phyloP scores from a whole-genome alignment of 2,797 vertebrate genomes.

The Macrochelys suwanniensis region DNA sequence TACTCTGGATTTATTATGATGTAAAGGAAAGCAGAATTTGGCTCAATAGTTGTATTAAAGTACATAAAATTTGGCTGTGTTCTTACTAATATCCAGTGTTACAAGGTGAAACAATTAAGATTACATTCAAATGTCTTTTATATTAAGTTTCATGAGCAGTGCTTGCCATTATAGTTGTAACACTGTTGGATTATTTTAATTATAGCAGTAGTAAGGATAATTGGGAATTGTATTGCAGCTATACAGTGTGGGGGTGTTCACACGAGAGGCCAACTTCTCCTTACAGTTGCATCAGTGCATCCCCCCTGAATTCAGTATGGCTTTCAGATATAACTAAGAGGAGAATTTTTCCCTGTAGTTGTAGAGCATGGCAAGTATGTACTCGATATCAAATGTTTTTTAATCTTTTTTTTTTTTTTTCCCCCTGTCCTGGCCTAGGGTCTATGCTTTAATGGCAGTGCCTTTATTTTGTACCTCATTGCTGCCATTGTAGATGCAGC shows the following conservation, averaged over 20 bases:
- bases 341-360: neutral
- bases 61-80: neutral
- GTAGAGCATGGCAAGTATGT: neutral
- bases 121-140: neutral
- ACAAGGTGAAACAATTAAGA: neutral
- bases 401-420: neutral
- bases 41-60: neutral
- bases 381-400: neutral
- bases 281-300: neutral
- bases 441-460: slow-evolving; percentile 88
- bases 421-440: slow-evolving; percentile 78
- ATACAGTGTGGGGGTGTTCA: neutral
- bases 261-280: neutral
- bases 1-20: neutral
- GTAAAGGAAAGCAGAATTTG: neutral
- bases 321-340: neutral
- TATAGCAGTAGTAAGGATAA: slow-evolving; percentile 5
- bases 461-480: slow-evolving; percentile 88
- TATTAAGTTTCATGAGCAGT: neutral
- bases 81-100: slow-evolving; percentile 12
- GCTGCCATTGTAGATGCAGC: slow-evolving; percentile 86
- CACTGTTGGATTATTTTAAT: neutral
- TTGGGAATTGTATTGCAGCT: neutral
- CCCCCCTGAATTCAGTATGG: neutral
- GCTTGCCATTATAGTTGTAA: neutral